Base-by-base conservation (phyloP, 2,888 invertebrate genomes). In the Dichetophora obliterata region DNA sequence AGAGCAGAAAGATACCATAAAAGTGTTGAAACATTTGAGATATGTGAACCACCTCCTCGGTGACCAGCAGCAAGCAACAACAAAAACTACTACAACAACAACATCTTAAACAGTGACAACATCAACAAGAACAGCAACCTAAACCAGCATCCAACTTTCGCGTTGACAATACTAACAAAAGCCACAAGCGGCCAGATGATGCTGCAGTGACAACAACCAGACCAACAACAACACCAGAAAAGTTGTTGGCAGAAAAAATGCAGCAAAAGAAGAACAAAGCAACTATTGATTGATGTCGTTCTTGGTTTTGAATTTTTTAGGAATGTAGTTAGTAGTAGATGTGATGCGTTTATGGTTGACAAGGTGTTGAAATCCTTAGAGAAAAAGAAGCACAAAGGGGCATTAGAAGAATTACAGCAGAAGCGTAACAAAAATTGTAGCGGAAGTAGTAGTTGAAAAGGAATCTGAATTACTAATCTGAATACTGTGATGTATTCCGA, bases 21-120 rank as follows among this genome's bases (percentile, higher is more conserved):
- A 74, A 74, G 66, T 72, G 72, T 66, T 74, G 65, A 74, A 74
- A 66, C 54, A 66, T 66, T n/a, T 74, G 65, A 65, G 52, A 65
- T 34, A 52, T 66, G 34, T 65, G 52, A 65, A 57, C 54, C 34
- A 61, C 65, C 50, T 65, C 52, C 63, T 52, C 50, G 22, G 43
- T 37, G 61, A 72, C 59, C 61, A 61, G 22, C 72, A 72, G 2
- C 59, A 37, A 34, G 31, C n/a, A 57, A 43, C 43, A 59, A 27
- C 8, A 24, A 27, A 19, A 6, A 59, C 16, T 16, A 24, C 8
- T 14, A 37, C 65, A 54, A 19, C 57, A 22, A 70, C 27, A 70
- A 31, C 54, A 70, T 31, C 31, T n/a, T n/a, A n/a, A n/a, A n/a
- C 65, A 54, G 31, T 70, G 34, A 70, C 27, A 70, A 31, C 54